Conservation (phyloP, 2,113 vertebrate species). For the Chloebia gouldiae region DNA sequence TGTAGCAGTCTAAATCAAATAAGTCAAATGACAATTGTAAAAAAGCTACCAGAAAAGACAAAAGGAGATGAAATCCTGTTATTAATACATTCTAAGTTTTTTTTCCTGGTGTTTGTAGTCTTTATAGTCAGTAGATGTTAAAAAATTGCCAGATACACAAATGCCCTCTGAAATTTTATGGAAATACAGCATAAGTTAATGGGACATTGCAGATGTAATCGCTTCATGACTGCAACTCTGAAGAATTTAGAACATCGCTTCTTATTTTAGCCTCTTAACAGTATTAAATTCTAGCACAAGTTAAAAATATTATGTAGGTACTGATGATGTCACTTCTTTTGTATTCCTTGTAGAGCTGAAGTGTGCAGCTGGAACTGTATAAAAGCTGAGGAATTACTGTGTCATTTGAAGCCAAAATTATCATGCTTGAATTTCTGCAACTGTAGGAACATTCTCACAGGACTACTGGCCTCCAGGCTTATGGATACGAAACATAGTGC, state of each 20-base stretch:
- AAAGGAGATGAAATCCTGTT: background rate
- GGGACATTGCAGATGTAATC: background rate
- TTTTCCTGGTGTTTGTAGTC: background rate
- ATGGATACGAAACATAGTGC: background rate
- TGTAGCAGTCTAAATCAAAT: background rate
- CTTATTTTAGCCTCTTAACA: background rate
- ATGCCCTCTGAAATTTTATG: background rate
- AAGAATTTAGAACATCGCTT: background rate
- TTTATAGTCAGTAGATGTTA: background rate
- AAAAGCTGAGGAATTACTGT: slow-evolving; percentile 26
- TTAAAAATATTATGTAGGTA: slow-evolving; percentile 17
- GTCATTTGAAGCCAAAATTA: slow-evolving; percentile 7
- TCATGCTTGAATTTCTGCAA: slow-evolving; percentile 22
- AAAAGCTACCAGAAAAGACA: background rate
- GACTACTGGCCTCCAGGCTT: slow-evolving; percentile 39
- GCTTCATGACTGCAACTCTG: background rate
- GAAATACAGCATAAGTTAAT: background rate
- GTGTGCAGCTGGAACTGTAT: background rate
- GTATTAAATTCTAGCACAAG: background rate
- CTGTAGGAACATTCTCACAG: background rate
- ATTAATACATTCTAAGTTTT: background rate
- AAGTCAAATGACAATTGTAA: background rate
- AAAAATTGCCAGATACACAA: background rate
- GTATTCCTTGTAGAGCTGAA: slow-evolving; percentile 4
- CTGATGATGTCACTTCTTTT: slow-evolving; percentile 14